Conservation (phyloP, 2,113 vertebrate genomes). For the Nesogale talazaci region DNA sequence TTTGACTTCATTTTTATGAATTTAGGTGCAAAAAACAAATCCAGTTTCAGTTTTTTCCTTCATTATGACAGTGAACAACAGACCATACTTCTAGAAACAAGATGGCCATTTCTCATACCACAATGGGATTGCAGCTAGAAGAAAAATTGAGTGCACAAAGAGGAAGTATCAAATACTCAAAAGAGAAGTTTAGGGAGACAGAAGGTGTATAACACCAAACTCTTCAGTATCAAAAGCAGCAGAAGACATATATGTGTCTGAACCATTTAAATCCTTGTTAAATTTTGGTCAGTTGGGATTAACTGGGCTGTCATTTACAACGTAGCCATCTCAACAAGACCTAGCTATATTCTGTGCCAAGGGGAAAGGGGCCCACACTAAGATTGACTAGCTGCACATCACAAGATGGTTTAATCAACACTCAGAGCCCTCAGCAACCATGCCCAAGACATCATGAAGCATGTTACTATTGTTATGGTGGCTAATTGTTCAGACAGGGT, state of each 20-base stretch:
- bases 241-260: not conserved
- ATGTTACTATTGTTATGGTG: too few relatives aligned
- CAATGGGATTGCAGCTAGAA: not conserved
- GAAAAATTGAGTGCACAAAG: not conserved
- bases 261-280: not conserved
- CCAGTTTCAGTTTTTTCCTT: not conserved
- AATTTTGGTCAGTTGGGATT: not conserved
- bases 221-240: not conserved
- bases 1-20: not conserved
- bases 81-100: not conserved
- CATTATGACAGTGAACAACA: not conserved
- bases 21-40: not conserved
- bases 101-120: not conserved
- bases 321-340: not conserved
- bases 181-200: not conserved
- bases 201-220: not conserved
- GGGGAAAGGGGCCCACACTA: not conserved
- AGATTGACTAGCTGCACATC: not conserved
- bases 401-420: not conserved
- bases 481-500: not conserved
- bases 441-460: not conserved
- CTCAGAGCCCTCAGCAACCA: not conserved
- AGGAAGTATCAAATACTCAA: not conserved
- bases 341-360: not conserved
- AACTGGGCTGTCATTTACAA: not conserved